Conservation (phyloP, 2,113 vertebrate genomes). For the Alligator sinensis region DNA sequence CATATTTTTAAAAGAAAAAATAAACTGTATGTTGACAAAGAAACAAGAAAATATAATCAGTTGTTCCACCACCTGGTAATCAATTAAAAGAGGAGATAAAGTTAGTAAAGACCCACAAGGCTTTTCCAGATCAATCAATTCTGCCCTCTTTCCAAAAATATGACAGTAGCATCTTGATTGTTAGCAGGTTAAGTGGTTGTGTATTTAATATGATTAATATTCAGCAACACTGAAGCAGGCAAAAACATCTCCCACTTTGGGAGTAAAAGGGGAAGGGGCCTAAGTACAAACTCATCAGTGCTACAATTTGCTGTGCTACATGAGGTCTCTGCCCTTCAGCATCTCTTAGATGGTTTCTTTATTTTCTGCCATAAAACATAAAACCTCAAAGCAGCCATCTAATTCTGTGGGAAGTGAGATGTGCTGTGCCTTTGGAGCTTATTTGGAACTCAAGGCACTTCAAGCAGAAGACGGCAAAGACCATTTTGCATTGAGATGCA, state of each 20-base stretch:
- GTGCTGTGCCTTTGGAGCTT: background rate
- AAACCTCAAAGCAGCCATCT: background rate
- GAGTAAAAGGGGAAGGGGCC: background rate
- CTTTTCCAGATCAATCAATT: background rate
- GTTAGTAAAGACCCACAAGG: constrained; percentile 53
- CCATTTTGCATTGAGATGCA: fast-evolving
- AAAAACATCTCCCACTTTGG: background rate
- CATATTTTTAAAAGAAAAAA: constrained; percentile 28
- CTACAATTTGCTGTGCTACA: background rate
- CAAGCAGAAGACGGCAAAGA: background rate
- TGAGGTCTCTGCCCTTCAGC: background rate
- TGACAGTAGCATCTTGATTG: constrained; percentile 20
- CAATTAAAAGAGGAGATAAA: constrained; percentile 56
- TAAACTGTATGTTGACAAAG: constrained; percentile 21
- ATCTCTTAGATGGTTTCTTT: background rate
- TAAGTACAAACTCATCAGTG: background rate
- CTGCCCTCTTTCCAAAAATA: constrained; percentile 53
- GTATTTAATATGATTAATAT: constrained; percentile 9
- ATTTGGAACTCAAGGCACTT: no score
- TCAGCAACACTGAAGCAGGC: constrained; percentile 67
- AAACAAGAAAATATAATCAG: constrained; percentile 50
- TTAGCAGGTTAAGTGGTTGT: constrained; percentile 11
- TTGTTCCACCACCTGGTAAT: constrained; percentile 79
- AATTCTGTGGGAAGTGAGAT: background rate
- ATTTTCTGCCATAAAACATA: background rate